Percentiles rank a stretch among this genome's conserved stretches.
phyloP scores from a whole-genome alignment of 1,140 invertebrate genomes.

The Lethrus apterus region DNA sequence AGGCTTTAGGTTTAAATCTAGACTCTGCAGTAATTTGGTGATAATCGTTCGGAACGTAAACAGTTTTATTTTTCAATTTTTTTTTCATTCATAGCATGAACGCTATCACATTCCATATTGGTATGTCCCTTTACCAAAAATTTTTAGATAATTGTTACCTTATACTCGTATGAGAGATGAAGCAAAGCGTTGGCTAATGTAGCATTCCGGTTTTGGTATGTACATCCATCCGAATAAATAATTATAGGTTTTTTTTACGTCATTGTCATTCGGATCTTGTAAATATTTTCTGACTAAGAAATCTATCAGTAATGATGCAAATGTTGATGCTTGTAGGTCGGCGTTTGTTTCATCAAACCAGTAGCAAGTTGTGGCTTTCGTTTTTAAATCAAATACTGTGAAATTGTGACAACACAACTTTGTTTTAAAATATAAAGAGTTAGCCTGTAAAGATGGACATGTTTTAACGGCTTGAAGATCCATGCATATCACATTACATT shows the following conservation, averaged over 20 bases:
- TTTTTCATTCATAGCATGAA: slow-evolving; percentile 30
- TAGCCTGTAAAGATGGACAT: slow-evolving; percentile 36
- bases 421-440: slow-evolving; percentile 42
- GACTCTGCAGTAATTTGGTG: no score
- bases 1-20: slow-evolving; percentile 5
- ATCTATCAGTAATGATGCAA: slow-evolving; percentile 29
- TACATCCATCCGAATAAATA: no score
- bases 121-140: slow-evolving; percentile 28
- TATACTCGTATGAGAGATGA: slow-evolving; percentile 3
- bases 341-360: slow-evolving; percentile 25
- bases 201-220: slow-evolving; percentile 20
- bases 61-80: slow-evolving; percentile 20
- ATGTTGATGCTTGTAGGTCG: slow-evolving; percentile 39
- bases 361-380: slow-evolving; percentile 20
- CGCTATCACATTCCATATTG: slow-evolving; percentile 34
- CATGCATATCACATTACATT: no score
- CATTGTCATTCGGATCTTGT: slow-evolving; percentile 3
- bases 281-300: no score
- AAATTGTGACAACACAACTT: slow-evolving; percentile 43
- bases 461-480: slow-evolving; percentile 41
- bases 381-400: slow-evolving; percentile 40
- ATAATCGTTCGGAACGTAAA: slow-evolving; percentile 23
- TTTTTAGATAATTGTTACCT: slow-evolving; percentile 3
- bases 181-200: slow-evolving; percentile 15
- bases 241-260: slow-evolving; percentile 10